Conservation (phyloP, 2,113 vertebrate species). For the Crypturellus undulatus region DNA sequence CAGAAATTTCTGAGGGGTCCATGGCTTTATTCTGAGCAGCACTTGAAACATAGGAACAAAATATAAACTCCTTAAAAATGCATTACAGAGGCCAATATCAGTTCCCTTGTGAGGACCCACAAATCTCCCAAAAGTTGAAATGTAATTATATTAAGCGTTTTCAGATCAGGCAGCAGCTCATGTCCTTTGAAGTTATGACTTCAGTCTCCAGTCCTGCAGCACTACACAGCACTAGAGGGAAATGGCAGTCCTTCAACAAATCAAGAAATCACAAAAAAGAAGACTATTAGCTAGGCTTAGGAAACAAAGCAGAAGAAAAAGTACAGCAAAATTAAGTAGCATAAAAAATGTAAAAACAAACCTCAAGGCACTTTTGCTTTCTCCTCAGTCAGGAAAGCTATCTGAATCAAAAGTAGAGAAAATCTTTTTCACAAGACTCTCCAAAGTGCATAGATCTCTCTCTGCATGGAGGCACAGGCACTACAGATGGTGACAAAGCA, state of each 20-base stretch:
- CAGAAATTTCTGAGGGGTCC: not conserved
- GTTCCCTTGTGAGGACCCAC: not conserved
- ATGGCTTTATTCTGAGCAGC: not conserved
- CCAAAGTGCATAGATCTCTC: not conserved
- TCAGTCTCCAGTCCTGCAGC: not conserved
- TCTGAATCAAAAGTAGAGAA: not conserved
- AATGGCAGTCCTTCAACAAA: not conserved
- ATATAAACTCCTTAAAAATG: not conserved
- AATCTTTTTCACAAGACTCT: not conserved
- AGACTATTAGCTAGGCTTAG: not conserved
- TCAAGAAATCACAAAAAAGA: not conserved
- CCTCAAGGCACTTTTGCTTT: not conserved
- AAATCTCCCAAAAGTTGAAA: not conserved
- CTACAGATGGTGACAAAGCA: not conserved
- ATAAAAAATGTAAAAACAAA: not conserved
- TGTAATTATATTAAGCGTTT: not conserved
- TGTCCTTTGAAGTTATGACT: not conserved
- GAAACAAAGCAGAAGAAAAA: not conserved
- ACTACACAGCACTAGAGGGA: not conserved
- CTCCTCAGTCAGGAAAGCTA: not conserved
- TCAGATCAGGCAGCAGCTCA: not conserved
- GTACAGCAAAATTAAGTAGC: not conserved
- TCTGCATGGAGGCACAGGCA: not conserved
- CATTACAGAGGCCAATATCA: not conserved
- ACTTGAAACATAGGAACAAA: not conserved